Conservation (phyloP, 2,888 invertebrate species). For the Fragum sueziense region DNA sequence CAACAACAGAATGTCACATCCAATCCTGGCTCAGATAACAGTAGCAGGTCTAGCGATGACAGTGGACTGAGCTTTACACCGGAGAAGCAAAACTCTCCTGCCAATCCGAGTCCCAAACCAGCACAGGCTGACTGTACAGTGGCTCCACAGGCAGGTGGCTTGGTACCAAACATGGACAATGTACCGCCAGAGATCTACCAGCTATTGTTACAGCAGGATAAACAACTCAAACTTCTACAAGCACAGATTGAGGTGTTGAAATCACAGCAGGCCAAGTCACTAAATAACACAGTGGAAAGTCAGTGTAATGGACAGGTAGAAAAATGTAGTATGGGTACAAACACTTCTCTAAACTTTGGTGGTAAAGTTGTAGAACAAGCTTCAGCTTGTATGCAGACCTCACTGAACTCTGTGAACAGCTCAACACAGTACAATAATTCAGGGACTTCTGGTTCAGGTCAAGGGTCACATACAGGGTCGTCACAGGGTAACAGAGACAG, state of each 20-base stretch:
- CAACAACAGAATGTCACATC: slow-evolving; percentile 10
- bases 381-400: slow-evolving; percentile 60
- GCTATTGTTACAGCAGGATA: slow-evolving; percentile 75
- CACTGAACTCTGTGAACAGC: neutral
- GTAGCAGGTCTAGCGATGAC: slow-evolving; percentile 74
- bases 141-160: neutral
- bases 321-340: slow-evolving; percentile 51
- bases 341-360: slow-evolving; percentile 40
- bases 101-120: slow-evolving; percentile 25
- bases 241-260: slow-evolving; percentile 77
- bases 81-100: slow-evolving; percentile 63
- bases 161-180: slow-evolving; percentile 59
- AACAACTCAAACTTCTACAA: slow-evolving; percentile 77
- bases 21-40: slow-evolving; percentile 64
- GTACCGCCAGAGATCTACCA: slow-evolving; percentile 77
- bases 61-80: slow-evolving; percentile 77
- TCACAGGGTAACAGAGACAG: slow-evolving; percentile 23
- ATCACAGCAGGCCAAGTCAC: slow-evolving; percentile 61
- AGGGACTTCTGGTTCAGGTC: neutral
- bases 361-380: slow-evolving; percentile 48
- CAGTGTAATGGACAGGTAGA: slow-evolving; percentile 12
- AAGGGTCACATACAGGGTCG: neutral
- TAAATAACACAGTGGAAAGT: slow-evolving; percentile 46
- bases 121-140: slow-evolving; percentile 27
- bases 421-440: slow-evolving; percentile 10